A percentile compares a stretch with the other conserved stretches of the same genome.
Evolutionary conservation across 2,797 vertebrate species (phyloP).

Genomic region (Vespertilio murinus): DNA sequence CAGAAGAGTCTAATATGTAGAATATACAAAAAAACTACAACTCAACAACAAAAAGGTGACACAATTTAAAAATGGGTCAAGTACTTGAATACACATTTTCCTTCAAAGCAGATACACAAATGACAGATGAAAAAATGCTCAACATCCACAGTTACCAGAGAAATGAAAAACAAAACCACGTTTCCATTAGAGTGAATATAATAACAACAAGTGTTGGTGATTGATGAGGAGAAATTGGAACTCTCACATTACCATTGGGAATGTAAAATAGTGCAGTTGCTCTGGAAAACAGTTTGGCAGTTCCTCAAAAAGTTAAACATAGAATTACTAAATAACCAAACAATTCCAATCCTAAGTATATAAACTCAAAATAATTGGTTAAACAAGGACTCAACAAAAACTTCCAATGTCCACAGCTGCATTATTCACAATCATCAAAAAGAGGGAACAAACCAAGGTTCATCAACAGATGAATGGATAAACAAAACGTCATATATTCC

Average conservation of each 20-base stretch:
- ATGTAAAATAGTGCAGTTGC: neutral
- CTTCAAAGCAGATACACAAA: neutral
- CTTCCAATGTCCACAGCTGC: neutral
- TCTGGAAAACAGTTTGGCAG: neutral
- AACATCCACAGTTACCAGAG: neutral
- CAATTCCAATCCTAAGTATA: neutral
- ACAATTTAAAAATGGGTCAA: neutral
- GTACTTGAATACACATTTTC: neutral
- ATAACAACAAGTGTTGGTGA: neutral
- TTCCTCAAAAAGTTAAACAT: neutral
- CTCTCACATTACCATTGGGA: neutral
- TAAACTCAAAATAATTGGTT: neutral
- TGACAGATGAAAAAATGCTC: neutral
- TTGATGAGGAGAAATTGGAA: neutral
- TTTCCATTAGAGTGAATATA: neutral
- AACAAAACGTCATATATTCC: neutral
- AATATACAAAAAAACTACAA: neutral
- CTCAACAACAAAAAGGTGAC: neutral
- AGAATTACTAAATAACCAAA: neutral
- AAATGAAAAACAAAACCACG: constrained; percentile 4
- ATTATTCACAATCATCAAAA: neutral
- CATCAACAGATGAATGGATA: neutral
- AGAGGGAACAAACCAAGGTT: neutral
- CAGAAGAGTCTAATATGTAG: neutral
- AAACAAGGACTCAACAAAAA: neutral